Evolutionary conservation across 2,888 invertebrate genomes (phyloP).

Genomic region (Pollenia labialis): DNA sequence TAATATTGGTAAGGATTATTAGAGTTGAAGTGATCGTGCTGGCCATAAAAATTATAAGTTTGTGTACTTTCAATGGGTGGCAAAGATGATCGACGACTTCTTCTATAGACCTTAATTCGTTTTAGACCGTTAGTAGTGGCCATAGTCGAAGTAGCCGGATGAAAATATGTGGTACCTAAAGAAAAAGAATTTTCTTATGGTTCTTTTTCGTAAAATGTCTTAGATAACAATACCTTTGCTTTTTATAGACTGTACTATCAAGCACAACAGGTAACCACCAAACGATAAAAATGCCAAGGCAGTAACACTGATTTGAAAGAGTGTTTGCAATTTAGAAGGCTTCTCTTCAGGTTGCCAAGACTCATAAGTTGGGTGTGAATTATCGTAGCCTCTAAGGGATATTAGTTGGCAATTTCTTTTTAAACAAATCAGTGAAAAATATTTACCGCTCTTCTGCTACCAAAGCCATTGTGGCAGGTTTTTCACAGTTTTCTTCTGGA

Average conservation of each 20-base stretch:
- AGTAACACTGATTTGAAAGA: conserved; percentile 91
- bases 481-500: conserved; percentile 51
- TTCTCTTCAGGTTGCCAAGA: conserved; percentile 84
- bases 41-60: conserved; percentile 3
- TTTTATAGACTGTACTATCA: conserved; percentile 90
- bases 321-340: conserved; percentile 88
- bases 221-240: conserved; percentile 85
- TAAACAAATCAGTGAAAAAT: neutral
- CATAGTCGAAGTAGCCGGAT: conserved; percentile 80
- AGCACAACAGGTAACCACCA: conserved; percentile 91
- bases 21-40: conserved; percentile 16
- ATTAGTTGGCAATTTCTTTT: conserved; percentile 24
- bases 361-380: conserved; percentile 68
- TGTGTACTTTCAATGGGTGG: conserved; percentile 45
- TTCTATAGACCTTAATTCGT: conserved; percentile 82
- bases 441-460: conserved; percentile 79
- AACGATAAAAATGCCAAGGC: conserved; percentile 93
- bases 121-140: conserved; percentile 79
- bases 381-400: conserved; percentile 61
- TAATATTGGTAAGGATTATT: conserved; percentile 68
- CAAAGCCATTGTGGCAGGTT: conserved; percentile 78
- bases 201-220: neutral
- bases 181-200: neutral
- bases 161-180: conserved; percentile 83
- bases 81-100: conserved; percentile 75